Evolutionary conservation across 2,113 vertebrate species (phyloP), one percentile per base, ranked within the genome.

Genomic region (Charadrius vociferus): DNA sequence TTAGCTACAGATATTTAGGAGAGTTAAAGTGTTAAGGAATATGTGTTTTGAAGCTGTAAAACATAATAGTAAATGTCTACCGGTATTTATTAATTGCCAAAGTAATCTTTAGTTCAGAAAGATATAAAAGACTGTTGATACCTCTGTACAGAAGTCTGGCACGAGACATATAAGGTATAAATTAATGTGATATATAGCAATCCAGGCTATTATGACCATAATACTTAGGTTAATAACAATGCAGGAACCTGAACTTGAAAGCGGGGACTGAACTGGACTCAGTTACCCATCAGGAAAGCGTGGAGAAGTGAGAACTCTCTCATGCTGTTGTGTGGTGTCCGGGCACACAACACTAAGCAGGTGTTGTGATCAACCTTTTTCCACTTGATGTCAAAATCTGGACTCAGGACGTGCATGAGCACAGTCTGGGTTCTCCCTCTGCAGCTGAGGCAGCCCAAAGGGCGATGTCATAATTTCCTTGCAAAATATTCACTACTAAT

Each of bases 31-130:
- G 22, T 61, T 92, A 89, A 70, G 78, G 23, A 88, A 88, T 71
- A 91, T 56, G 10, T 7, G 32, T 68, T 93, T 75, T 79, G 50
- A 90, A 96, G 62, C 11, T 93, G 19, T 61, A 95, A 96, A 96
- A 77, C 43, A 50, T 29, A 19, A 83, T 17, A 92, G 24, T 77
- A 94, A 95, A 68, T 71, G 43, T 58, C 47, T 94, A 85, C 47
- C 9, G 62, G 6, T 27, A 59, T 90, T 93, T 81, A 67, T 63
- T 87, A 73, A 91, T 34, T 75, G 39, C 13, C 43, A 92, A 87
- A 95, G 86, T 68, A 93, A 85, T 63, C 52, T 83, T 85, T 45
- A 79, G 58, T 70, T 96, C 77, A 94, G 26, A 56, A 88, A 65
- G 49, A 26, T 90, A 65, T 27, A 78, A 93, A 90, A 88, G 34